phyloP scores from a whole-genome alignment of 2,888 invertebrate genomes.

The Cephonodes hylas region DNA sequence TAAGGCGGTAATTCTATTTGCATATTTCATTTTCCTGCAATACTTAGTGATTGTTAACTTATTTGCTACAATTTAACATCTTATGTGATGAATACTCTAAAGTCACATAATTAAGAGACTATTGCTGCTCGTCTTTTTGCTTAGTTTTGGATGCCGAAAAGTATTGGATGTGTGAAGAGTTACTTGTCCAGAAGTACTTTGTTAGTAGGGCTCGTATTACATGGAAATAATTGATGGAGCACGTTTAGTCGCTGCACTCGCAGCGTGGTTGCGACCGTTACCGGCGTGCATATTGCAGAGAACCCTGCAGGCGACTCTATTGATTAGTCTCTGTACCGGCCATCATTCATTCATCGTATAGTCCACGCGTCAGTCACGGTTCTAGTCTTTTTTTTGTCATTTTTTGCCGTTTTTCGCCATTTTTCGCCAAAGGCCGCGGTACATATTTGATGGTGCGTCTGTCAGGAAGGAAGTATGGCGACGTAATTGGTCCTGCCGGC shows the following conservation, averaged over 20 bases:
- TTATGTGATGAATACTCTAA: too few species aligned
- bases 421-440: slow-evolving; percentile 51
- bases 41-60: too few species aligned
- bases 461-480: slow-evolving; percentile 61
- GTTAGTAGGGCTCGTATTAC: background rate
- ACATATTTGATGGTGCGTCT: slow-evolving; percentile 67
- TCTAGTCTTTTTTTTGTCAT: slow-evolving; percentile 30
- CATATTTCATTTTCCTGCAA: too few species aligned
- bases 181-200: background rate
- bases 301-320: slow-evolving; percentile 27
- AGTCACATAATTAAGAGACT: too few species aligned
- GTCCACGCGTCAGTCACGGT: slow-evolving; percentile 55
- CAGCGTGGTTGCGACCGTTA: background rate
- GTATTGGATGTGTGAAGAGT: background rate
- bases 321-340: slow-evolving; percentile 50
- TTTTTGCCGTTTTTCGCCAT: slow-evolving; percentile 44
- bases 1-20: too few species aligned
- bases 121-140: too few species aligned
- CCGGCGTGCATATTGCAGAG: slow-evolving; percentile 3
- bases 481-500: slow-evolving; percentile 62
- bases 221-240: background rate
- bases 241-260: background rate
- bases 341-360: slow-evolving; percentile 68
- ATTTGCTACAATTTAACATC: too few species aligned
- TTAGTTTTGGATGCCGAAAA: too few species aligned